These are phyloP conservation scores for Bellardia bayeri DNA, from an alignment of 2,888 invertebrate genomes.

Conservation along the genomic window DNA sequence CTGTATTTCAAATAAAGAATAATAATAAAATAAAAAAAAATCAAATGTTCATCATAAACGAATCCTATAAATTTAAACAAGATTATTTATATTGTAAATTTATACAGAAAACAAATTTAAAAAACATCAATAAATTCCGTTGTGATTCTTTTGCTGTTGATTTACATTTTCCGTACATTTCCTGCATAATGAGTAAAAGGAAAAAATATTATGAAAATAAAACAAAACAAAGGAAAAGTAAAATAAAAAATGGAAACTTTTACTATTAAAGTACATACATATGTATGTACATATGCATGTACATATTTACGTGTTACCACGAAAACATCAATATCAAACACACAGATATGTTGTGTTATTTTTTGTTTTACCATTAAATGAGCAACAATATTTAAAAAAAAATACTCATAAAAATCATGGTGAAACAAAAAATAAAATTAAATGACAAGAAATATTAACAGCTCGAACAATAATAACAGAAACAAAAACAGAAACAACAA, in stretches of 20 bases:
- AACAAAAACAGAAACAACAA: constrained; percentile 9
- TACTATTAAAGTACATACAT: constrained; percentile 9
- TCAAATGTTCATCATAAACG: background rate
- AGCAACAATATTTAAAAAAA: constrained; percentile 30
- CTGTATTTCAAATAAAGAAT: no score
- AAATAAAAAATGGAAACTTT: constrained; percentile 4
- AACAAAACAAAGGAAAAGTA: background rate
- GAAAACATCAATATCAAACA: constrained; percentile 27
- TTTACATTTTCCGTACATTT: constrained; percentile 1
- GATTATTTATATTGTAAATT: constrained; percentile 17
- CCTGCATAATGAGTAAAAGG: constrained; percentile 2
- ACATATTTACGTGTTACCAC: background rate
- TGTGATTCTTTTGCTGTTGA: constrained; percentile 5
- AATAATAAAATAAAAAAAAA: background rate
- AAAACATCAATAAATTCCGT: background rate
- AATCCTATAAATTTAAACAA: background rate
- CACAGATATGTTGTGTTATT: background rate
- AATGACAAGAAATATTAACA: constrained; percentile 35
- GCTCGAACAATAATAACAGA: constrained; percentile 7
- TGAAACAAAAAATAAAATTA: constrained; percentile 15
- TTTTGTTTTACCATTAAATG: constrained; percentile 38
- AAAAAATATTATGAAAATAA: constrained; percentile 3
- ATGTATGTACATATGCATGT: background rate
- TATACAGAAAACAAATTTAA: constrained; percentile 18
- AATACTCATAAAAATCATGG: constrained; percentile 17